Conservation (phyloP, 2,797 vertebrate species). For the Phalanger gymnotis region DNA sequence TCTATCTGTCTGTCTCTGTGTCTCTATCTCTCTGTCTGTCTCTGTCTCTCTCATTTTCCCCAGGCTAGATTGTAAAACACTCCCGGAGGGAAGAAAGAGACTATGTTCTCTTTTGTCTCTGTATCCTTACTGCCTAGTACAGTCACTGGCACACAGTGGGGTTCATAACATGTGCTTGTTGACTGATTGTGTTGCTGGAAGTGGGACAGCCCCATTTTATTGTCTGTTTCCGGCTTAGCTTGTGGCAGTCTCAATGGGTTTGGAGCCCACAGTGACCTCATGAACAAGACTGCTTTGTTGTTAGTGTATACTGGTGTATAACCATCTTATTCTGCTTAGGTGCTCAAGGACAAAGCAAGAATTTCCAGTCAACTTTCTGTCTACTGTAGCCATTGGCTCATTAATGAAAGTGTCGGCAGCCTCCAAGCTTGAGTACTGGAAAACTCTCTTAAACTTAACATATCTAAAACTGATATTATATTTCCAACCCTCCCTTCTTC, state of each 20-base stretch:
- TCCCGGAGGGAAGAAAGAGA: not conserved
- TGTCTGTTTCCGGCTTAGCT: not conserved
- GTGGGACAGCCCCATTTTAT: not conserved
- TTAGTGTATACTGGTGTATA: not conserved
- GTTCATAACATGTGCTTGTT: not conserved
- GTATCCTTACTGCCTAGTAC: not conserved
- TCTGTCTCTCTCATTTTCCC: not conserved
- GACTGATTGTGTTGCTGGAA: not conserved
- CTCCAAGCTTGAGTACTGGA: not conserved
- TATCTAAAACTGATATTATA: not conserved
- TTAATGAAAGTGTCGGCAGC: not conserved
- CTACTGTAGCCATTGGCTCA: not conserved
- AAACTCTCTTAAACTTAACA: not conserved
- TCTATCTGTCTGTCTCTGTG: not conserved
- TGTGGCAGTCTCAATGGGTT: constrained; percentile 51
- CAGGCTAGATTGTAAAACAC: not conserved
- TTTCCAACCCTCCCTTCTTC: not conserved
- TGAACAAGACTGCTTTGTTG: constrained; percentile 34
- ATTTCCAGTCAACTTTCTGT: not conserved
- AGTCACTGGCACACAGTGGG: not conserved
- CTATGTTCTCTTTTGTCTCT: not conserved
- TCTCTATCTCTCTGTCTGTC: not conserved
- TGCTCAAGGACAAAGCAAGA: constrained; percentile 15
- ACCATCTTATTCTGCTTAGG: constrained; percentile 17
- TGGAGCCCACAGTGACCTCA: constrained; percentile 57